A percentile compares a stretch with the other conserved stretches of the same genome.
These are phyloP conservation scores for Setipinna tenuifilis DNA, from an alignment of 2,797 vertebrate genomes.

Conservation along the genomic window DNA sequence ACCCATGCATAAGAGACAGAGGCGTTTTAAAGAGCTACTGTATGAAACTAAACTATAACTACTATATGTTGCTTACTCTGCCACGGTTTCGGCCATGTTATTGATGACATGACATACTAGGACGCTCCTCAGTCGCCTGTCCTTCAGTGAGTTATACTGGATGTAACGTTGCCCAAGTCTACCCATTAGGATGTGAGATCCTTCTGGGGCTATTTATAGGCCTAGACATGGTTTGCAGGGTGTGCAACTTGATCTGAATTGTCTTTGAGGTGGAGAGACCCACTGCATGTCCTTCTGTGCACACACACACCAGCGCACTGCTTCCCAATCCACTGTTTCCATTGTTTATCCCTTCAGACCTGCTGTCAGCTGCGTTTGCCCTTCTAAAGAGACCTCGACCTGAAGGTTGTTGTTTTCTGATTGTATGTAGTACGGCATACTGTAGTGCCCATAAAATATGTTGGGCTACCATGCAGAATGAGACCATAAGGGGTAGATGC, in stretches of 20 bases:
- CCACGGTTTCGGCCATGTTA: neutral
- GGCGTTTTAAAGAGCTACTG: neutral
- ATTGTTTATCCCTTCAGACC: neutral
- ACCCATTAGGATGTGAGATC: conserved; percentile 63
- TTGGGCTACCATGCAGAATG: neutral
- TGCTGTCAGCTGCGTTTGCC: neutral
- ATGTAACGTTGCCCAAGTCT: conserved; percentile 24
- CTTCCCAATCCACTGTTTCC: conserved; percentile 17
- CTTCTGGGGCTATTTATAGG: conserved; percentile 79
- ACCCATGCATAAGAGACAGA: neutral
- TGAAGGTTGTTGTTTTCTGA: neutral
- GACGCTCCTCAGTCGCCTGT: neutral
- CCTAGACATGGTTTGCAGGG: conserved; percentile 65
- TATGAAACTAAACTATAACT: neutral
- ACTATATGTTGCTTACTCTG: neutral
- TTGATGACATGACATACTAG: neutral
- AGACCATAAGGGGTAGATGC: no score
- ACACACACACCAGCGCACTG: conserved; percentile 29
- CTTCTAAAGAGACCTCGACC: neutral
- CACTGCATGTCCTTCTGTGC: conserved; percentile 48
- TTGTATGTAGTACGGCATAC: no score
- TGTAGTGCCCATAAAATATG: no score
- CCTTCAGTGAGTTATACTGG: neutral
- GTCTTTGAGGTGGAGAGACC: conserved; percentile 69
- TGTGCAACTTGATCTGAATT: conserved; percentile 83